A percentile compares a stretch with the other conserved stretches of the same genome.
phyloP scores from a whole-genome alignment of 2,113 vertebrate species.

The Megaceryle torquata region DNA sequence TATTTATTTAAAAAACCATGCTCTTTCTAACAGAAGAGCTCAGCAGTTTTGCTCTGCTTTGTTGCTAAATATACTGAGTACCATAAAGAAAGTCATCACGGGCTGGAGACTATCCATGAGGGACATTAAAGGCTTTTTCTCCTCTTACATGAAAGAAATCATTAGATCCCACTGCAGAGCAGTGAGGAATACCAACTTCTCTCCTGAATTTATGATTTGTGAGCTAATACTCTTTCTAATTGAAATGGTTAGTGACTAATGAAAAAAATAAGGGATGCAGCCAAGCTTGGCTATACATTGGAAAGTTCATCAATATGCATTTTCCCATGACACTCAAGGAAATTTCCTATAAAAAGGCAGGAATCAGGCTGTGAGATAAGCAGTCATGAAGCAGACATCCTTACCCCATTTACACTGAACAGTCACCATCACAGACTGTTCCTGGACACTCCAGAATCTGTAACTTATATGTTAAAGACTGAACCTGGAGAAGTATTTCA shows the following conservation, averaged over 20 bases:
- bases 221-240: constrained; percentile 33
- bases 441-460: neutral
- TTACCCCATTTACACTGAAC: neutral
- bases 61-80: neutral
- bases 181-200: neutral
- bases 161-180: neutral
- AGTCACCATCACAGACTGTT: neutral
- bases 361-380: neutral
- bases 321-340: neutral
- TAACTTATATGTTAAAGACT: neutral
- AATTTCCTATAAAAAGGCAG: neutral
- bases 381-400: neutral
- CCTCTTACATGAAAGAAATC: neutral
- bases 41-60: neutral
- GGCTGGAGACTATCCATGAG: neutral
- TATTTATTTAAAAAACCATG: neutral
- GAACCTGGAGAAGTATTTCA: neutral
- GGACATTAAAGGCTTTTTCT: constrained; percentile 13
- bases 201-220: constrained; percentile 29
- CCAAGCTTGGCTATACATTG: neutral
- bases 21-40: neutral
- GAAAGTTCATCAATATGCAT: neutral
- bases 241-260: constrained; percentile 26
- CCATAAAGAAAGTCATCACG: neutral
- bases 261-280: constrained; percentile 19